Conservation (phyloP, 2,888 invertebrate species). For the Alitta virens region DNA sequence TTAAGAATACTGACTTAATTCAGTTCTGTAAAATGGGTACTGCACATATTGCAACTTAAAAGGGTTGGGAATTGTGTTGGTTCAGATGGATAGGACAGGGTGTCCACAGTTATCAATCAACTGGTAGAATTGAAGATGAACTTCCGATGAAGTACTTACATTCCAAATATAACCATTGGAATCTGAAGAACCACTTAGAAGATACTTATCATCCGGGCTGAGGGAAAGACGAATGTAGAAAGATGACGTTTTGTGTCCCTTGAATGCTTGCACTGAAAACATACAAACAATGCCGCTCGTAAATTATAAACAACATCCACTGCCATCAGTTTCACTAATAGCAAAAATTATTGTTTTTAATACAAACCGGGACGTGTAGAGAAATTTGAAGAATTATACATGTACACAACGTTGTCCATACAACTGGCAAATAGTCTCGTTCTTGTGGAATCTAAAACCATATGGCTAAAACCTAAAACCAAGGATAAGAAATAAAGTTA, state of each 20-base stretch:
- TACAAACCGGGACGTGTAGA: conserved; percentile 62
- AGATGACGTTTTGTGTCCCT: conserved; percentile 75
- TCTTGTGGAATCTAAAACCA: conserved; percentile 71
- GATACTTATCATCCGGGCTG: conserved; percentile 76
- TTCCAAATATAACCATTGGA: conserved; percentile 84
- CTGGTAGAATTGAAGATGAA: no score
- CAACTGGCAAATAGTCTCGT: conserved; percentile 79
- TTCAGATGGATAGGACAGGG: no score
- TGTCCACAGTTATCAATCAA: no score
- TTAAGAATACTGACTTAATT: no score
- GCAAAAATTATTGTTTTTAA: no score
- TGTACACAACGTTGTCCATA: conserved; percentile 81
- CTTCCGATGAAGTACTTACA: conserved; percentile 29
- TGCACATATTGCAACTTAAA: no score
- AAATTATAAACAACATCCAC: no score
- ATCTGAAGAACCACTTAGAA: conserved; percentile 86
- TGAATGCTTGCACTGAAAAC: conserved; percentile 51
- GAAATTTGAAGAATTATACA: conserved; percentile 74
- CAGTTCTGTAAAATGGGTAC: no score
- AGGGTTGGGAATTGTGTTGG: no score
- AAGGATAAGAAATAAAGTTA: no score
- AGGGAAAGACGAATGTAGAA: conserved; percentile 83
- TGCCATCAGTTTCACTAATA: no score
- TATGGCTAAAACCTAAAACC: conserved; percentile 63
- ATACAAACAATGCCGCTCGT: no score